These are phyloP conservation scores for Boulengeromyrus knoepffleri DNA, from an alignment of 2,113 vertebrate genomes.

Conservation along the genomic window DNA sequence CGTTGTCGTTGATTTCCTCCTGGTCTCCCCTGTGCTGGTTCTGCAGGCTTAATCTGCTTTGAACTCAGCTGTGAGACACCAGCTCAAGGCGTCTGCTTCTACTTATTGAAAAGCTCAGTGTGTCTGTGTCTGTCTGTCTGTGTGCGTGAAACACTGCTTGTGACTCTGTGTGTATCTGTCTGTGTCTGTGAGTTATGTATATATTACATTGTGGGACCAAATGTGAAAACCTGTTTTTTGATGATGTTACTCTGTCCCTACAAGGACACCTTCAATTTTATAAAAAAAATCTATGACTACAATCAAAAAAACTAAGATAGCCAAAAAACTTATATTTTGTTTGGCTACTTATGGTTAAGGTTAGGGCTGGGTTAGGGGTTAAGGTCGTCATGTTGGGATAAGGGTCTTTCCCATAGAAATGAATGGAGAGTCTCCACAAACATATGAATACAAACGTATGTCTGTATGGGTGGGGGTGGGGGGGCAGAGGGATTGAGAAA, in stretches of 20 bases:
- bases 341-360: too few relatives aligned
- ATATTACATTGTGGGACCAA: too few relatives aligned
- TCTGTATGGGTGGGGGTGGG: not conserved
- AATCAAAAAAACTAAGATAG: too few relatives aligned
- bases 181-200: not conserved
- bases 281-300: too few relatives aligned
- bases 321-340: too few relatives aligned
- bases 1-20: constrained; percentile 6
- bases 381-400: too few relatives aligned
- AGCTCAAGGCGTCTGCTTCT: not conserved
- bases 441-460: not conserved
- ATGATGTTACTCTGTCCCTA: too few relatives aligned
- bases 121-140: constrained; percentile 7
- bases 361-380: too few relatives aligned
- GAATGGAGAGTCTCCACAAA: too few relatives aligned
- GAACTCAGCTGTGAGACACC: not conserved
- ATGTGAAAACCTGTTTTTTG: too few relatives aligned
- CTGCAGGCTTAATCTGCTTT: constrained; percentile 14
- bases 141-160: not conserved
- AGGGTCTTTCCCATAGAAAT: too few relatives aligned
- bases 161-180: not conserved
- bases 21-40: constrained; percentile 6
- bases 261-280: too few relatives aligned
- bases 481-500: not conserved
- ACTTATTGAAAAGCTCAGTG: not conserved